A percentile compares a stretch with the other conserved stretches of the same genome.
These are phyloP conservation scores for Sphecodes monilicornis DNA, from an alignment of 2,888 invertebrate genomes.

Conservation along the genomic window DNA sequence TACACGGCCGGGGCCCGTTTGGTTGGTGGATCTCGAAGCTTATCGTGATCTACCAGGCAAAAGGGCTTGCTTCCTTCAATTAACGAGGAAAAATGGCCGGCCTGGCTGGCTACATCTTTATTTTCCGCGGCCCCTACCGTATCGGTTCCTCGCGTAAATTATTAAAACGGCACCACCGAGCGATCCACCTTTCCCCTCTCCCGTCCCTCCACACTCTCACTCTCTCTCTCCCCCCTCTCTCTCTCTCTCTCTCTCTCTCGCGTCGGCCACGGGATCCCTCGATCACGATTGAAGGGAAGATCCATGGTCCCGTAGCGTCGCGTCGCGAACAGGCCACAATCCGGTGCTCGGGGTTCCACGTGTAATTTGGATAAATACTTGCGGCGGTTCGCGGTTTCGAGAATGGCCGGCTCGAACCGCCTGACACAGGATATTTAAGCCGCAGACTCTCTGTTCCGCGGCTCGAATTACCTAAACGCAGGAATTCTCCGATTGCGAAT, in stretches of 20 bases:
- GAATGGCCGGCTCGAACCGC: slow-evolving; percentile 50
- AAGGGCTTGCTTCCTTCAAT: slow-evolving; percentile 74
- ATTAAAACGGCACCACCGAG: slow-evolving; percentile 51
- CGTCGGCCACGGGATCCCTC: background rate
- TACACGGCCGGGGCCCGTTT: slow-evolving; percentile 64
- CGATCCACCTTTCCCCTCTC: background rate
- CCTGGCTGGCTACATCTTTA: slow-evolving; percentile 64
- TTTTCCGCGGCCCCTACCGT: slow-evolving; percentile 55
- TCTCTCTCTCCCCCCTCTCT: background rate
- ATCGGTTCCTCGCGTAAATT: slow-evolving; percentile 53
- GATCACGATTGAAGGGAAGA: slow-evolving; percentile 35
- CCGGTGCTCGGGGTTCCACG: slow-evolving; percentile 24
- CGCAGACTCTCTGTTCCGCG: slow-evolving; percentile 57
- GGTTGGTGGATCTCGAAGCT: slow-evolving; percentile 73
- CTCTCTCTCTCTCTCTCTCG: background rate
- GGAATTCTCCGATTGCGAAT: slow-evolving; percentile 64
- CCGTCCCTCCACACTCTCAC: background rate
- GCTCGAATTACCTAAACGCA: slow-evolving; percentile 65
- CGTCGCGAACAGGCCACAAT: slow-evolving; percentile 31
- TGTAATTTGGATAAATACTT: slow-evolving; percentile 62
- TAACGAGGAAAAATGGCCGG: slow-evolving; percentile 73
- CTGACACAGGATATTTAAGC: slow-evolving; percentile 62
- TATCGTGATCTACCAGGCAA: slow-evolving; percentile 76
- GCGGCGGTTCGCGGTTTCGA: slow-evolving; percentile 53
- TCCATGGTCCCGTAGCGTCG: background rate